phyloP scores from a whole-genome alignment of 2,888 invertebrate genomes.

The Xestia sexstrigata region DNA sequence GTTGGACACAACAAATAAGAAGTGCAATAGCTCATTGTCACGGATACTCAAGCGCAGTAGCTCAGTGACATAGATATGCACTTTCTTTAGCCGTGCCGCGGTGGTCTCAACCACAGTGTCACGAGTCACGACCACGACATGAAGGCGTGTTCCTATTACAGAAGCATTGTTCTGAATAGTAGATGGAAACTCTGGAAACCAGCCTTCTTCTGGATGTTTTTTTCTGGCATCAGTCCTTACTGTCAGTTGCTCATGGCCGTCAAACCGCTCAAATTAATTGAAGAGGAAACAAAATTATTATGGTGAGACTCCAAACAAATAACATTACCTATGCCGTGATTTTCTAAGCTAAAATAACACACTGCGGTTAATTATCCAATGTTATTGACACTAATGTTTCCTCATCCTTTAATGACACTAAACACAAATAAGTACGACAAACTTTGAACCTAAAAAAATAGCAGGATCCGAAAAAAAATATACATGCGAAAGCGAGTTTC shows the following conservation, averaged over 20 bases:
- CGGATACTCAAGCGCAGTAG: slow-evolving; percentile 30
- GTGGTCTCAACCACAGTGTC: slow-evolving; percentile 28
- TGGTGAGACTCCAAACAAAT: background rate
- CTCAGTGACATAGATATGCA: slow-evolving; percentile 51
- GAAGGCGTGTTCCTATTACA: slow-evolving; percentile 1
- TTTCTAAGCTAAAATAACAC: slow-evolving; percentile 13
- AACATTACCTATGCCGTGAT: background rate
- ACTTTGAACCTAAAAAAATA: background rate
- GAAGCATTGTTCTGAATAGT: slow-evolving; percentile 12
- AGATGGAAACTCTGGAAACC: background rate
- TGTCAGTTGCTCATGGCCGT: background rate
- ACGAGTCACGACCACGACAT: slow-evolving; percentile 28
- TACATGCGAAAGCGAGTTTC: slow-evolving; percentile 7
- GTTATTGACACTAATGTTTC: slow-evolving; percentile 9
- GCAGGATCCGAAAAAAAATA: no score
- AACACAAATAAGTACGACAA: background rate
- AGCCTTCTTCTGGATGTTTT: background rate
- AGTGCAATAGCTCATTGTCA: slow-evolving; percentile 42
- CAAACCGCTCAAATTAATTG: slow-evolving; percentile 1
- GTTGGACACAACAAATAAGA: slow-evolving; percentile 10
- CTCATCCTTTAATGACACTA: background rate
- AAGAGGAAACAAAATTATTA: background rate
- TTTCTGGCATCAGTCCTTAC: background rate
- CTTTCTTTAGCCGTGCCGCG: slow-evolving; percentile 44
- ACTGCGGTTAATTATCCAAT: slow-evolving; percentile 23